Evolutionary conservation across 1,140 invertebrate genomes (phyloP).

Genomic region (Carposina sasakii): DNA sequence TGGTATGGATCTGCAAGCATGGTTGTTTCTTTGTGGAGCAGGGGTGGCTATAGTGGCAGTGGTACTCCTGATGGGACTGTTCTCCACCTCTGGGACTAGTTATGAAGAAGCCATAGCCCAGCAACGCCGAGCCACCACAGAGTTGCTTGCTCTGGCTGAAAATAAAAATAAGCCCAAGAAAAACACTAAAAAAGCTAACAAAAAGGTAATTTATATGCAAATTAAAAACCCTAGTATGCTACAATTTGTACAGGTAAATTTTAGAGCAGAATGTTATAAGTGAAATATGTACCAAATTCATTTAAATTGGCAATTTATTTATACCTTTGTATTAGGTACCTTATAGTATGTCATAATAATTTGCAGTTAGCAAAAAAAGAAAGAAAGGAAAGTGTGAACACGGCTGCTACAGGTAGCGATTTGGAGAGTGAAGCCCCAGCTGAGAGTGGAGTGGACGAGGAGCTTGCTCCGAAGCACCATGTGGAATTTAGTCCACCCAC

Average conservation of each 20-base stretch:
- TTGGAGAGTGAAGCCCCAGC: conserved; percentile 59
- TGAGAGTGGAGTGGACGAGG: conserved; percentile 66
- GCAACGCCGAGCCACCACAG: conserved; percentile 57
- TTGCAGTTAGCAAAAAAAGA: conserved; percentile 62
- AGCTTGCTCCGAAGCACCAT: conserved; percentile 47
- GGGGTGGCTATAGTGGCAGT: conserved; percentile 56
- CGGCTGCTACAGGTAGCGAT: conserved; percentile 56
- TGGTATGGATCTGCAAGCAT: conserved; percentile 67
- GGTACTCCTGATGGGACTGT: conserved; percentile 58
- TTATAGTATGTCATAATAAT: no score
- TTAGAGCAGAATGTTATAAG: no score
- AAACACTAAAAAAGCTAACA: conserved; percentile 56
- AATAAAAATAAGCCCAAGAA: conserved; percentile 59
- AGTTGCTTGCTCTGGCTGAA: conserved; percentile 55
- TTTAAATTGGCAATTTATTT: no score
- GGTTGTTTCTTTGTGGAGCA: conserved; percentile 55
- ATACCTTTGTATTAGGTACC: no score
- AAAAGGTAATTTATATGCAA: conserved; percentile 37
- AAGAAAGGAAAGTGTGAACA: conserved; percentile 44
- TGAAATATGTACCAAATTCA: neutral
- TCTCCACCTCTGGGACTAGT: conserved; percentile 57
- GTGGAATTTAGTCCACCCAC: conserved; percentile 59
- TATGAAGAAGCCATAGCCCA: conserved; percentile 66
- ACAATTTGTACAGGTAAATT: neutral
- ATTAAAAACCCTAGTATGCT: neutral